Evolutionary conservation across 2,888 invertebrate species (phyloP), one percentile per base, ranked within the genome.

Genomic region (Holacanthella duospinosa): DNA sequence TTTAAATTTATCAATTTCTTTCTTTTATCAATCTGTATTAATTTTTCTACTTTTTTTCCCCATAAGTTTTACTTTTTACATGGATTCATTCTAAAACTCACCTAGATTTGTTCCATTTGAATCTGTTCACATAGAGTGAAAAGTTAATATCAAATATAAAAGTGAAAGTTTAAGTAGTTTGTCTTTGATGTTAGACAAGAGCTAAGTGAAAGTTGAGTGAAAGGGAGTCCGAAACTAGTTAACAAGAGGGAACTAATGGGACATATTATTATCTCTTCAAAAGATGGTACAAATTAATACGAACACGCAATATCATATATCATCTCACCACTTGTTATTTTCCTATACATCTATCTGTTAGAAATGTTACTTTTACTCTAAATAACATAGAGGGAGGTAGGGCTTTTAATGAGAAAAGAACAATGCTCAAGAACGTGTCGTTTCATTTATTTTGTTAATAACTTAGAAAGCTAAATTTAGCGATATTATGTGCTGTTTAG

Each of bases 371-470:
- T 16, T 16, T 36, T 36, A 16, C 36, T 36, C 36, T 36, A 16
- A 36, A 6, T 36, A 9, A 9, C 36, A 6, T 36, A 9, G 6
- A 16, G 6, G 36, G 36, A 6, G 16, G 36, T 9, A 16, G 16
- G 16, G 16, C 36, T 36, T 16, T 36, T 6, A 9, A 16, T 36
- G 36, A 9, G 36, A 36, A 36, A 36, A 36, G 36, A 36, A 36
- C 36, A 16, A 36, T 16, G 36, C 36, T 6, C 16, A 36, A 28
- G 64, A 67, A 71, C 71, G 71, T 71, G 71, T 70, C 68, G 53
- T 70, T 71, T 66, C 67, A 68, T 68, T 71, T 69, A 71, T 71
- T 71, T 69, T 71, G 71, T 70, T 69, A 71, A 71, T 71, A 69
- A 67, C 60, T 57, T 29, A n/a, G n/a, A n/a, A n/a, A n/a, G n/a